These are phyloP conservation scores for Ypsolopha scabrella DNA, from an alignment of 2,888 invertebrate species.

Conservation along the genomic window DNA sequence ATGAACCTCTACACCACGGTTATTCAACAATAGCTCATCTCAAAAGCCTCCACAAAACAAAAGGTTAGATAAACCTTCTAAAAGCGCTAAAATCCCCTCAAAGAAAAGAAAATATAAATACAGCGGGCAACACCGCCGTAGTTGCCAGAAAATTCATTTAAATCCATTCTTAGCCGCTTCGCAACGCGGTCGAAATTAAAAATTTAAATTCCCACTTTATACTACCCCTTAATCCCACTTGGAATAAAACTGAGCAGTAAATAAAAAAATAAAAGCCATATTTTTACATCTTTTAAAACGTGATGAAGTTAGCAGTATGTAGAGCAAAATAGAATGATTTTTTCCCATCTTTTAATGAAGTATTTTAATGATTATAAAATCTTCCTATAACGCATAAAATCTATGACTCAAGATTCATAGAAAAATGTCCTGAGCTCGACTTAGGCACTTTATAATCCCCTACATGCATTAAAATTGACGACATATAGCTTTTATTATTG, in stretches of 20 bases:
- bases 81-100: constrained; percentile 19
- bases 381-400: too few species aligned
- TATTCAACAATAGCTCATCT: constrained; percentile 21
- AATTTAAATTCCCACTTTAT: constrained; percentile 13
- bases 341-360: too few species aligned
- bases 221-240: constrained; percentile 9
- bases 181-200: constrained; percentile 14
- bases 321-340: too few species aligned
- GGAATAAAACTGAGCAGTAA: constrained; percentile 7
- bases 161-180: constrained; percentile 11
- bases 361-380: too few species aligned
- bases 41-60: constrained; percentile 28
- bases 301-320: neutral
- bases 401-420: too few species aligned
- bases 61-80: constrained; percentile 29
- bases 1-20: neutral
- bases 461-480: too few species aligned
- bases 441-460: too few species aligned
- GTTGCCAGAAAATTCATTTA: constrained; percentile 22
- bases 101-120: constrained; percentile 31
- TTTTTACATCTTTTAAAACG: neutral
- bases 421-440: too few species aligned
- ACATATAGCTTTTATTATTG: too few species aligned
- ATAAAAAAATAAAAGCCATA: neutral
- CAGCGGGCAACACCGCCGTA: constrained; percentile 13